phyloP scores from a whole-genome alignment of 2,113 vertebrate species.

The Redunca redunca region DNA sequence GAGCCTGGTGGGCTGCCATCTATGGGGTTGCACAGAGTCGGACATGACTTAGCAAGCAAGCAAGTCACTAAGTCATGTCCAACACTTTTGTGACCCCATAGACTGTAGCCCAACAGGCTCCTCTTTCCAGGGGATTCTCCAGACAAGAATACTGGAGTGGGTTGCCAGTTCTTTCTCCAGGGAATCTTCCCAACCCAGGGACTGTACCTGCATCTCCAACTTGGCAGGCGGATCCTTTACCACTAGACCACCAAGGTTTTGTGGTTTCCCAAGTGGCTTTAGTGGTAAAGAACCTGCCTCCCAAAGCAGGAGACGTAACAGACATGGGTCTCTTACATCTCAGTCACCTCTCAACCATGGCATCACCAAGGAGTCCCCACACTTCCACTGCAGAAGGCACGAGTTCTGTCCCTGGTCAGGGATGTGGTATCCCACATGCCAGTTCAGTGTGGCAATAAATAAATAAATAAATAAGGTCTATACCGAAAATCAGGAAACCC shows the following conservation, averaged over 20 bases:
- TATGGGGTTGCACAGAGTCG: too few relatives aligned
- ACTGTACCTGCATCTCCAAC: neutral
- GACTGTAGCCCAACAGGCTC: neutral
- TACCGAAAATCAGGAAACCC: neutral
- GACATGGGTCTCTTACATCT: neutral
- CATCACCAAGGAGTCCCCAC: neutral
- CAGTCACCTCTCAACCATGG: neutral
- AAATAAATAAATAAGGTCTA: neutral
- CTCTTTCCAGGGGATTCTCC: neutral
- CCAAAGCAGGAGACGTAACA: neutral
- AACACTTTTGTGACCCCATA: neutral
- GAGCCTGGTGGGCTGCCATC: too few relatives aligned
- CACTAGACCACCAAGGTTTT: neutral
- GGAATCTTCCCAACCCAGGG: neutral
- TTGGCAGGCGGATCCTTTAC: neutral
- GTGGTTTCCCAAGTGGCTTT: neutral
- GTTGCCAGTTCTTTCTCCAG: neutral
- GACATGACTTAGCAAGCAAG: too few relatives aligned
- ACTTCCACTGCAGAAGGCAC: neutral
- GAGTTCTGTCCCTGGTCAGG: neutral
- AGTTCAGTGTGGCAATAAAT: neutral
- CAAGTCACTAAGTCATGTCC: neutral
- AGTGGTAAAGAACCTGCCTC: neutral
- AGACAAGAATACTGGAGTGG: neutral
- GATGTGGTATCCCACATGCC: neutral